Percentiles rank a stretch among this genome's conserved stretches.
Conservation (phyloP, 2,113 vertebrate genomes). For the Oophaga pumilio region DNA sequence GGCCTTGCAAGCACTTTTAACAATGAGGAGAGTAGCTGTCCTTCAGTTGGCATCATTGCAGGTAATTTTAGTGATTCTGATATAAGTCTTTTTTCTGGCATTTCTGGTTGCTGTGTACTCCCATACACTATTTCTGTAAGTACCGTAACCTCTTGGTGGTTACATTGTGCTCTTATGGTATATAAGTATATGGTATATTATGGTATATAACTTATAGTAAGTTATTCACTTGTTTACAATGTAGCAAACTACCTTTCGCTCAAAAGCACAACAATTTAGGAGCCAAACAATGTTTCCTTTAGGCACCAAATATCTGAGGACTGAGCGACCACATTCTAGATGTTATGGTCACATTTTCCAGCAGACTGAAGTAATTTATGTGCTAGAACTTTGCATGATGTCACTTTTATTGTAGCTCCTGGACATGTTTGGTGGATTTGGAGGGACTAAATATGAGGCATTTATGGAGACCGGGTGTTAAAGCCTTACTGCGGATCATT, state of each 20-base stretch:
- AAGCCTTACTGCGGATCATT: slow-evolving; percentile 92
- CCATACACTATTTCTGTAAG: background rate
- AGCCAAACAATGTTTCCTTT: background rate
- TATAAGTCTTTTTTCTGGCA: too few species aligned
- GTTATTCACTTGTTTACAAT: too few species aligned
- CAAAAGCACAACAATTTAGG: background rate
- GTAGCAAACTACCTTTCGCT: background rate
- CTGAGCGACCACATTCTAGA: background rate
- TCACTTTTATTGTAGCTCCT: slow-evolving; percentile 74
- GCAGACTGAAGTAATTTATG: background rate
- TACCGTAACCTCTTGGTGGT: background rate
- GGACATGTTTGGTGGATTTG: slow-evolving; percentile 95
- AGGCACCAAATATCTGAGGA: too few species aligned
- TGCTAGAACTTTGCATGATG: background rate
- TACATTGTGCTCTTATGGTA: background rate
- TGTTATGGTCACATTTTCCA: background rate
- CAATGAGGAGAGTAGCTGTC: too few species aligned
- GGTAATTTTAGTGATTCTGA: too few species aligned
- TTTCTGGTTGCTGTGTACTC: background rate
- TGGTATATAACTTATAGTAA: too few species aligned
- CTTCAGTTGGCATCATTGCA: too few species aligned
- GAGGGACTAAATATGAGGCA: slow-evolving; percentile 97
- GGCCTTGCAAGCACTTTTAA: too few species aligned
- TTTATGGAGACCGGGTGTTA: slow-evolving; percentile 92
- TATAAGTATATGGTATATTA: too few species aligned